Evolutionary conservation across 2,113 vertebrate genomes (phyloP).

Genomic region (Coryphaenoides rupestris): DNA sequence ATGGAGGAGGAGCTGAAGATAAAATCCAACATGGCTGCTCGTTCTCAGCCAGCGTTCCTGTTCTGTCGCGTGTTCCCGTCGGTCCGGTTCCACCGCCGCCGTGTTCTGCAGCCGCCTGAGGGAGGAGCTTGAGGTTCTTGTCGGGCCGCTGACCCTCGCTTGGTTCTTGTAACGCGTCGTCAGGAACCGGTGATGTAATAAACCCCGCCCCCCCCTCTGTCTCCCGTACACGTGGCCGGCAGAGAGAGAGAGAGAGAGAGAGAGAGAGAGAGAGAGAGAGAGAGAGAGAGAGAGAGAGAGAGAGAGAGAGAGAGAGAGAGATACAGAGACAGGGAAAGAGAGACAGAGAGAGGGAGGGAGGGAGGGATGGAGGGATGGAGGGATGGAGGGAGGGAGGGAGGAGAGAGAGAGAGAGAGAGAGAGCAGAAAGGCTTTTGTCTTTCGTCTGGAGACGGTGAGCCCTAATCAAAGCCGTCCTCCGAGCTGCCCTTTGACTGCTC

Average conservation of each 20-base stretch:
- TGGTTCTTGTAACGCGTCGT: slow-evolving; percentile 30
- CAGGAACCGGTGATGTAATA: slow-evolving; percentile 44
- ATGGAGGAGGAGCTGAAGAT: slow-evolving; percentile 26
- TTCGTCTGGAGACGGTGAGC: slow-evolving; percentile 29
- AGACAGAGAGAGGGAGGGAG: too few species aligned
- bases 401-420: slow-evolving; percentile 21
- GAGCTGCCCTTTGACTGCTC: slow-evolving; percentile 67
- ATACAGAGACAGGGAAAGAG: too few species aligned
- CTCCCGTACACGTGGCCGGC: slow-evolving; percentile 45
- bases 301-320: too few species aligned
- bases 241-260: too few species aligned
- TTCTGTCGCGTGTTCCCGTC: too few species aligned
- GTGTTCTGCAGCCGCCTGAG: too few species aligned
- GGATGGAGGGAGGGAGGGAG: slow-evolving; percentile 22
- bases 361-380: slow-evolving; percentile 16
- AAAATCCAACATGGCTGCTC: too few species aligned
- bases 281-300: too few species aligned
- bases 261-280: too few species aligned
- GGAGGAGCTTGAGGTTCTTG: not conserved
- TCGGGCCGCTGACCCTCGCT: slow-evolving; percentile 9
- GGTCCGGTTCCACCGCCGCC: too few species aligned
- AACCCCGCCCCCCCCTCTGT: slow-evolving; percentile 20
- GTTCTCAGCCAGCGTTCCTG: too few species aligned
- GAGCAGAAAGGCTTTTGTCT: not conserved
- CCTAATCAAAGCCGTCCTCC: slow-evolving; percentile 72